Percentiles rank a stretch among this genome's conserved stretches.
phyloP scores from a whole-genome alignment of 2,113 vertebrate species.

The Pimephales promelas region DNA sequence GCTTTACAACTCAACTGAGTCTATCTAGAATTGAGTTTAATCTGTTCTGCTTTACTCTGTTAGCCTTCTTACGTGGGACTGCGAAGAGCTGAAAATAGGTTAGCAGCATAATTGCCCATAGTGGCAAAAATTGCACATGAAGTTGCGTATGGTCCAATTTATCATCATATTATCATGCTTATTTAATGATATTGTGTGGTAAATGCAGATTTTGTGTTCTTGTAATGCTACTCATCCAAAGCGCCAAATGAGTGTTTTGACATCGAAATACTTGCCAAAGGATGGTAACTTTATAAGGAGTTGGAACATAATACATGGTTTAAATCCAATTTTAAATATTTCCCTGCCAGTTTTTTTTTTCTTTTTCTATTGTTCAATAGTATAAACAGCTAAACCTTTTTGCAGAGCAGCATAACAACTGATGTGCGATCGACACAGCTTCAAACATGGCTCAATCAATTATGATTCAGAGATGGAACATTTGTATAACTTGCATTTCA shows the following conservation, averaged over 20 bases:
- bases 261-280: background rate
- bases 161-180: background rate
- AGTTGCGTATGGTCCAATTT: background rate
- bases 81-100: background rate
- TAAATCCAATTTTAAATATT: no score
- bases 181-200: background rate
- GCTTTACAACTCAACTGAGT: background rate
- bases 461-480: background rate
- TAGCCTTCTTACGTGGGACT: background rate
- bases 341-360: no score
- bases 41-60: background rate
- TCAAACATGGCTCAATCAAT: background rate
- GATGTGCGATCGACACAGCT: background rate
- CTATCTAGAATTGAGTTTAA: background rate
- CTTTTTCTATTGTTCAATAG: background rate
- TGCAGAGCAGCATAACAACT: no score
- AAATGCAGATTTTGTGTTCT: background rate
- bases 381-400: background rate
- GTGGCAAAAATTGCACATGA: background rate
- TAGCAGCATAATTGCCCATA: slow-evolving; percentile 6
- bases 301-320: no score
- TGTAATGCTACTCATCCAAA: background rate
- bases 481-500: background rate
- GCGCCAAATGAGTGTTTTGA: background rate
- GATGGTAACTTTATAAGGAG: background rate